Evolutionary conservation across 1,140 invertebrate genomes (phyloP).

Genomic region (Drosophila santomea): DNA sequence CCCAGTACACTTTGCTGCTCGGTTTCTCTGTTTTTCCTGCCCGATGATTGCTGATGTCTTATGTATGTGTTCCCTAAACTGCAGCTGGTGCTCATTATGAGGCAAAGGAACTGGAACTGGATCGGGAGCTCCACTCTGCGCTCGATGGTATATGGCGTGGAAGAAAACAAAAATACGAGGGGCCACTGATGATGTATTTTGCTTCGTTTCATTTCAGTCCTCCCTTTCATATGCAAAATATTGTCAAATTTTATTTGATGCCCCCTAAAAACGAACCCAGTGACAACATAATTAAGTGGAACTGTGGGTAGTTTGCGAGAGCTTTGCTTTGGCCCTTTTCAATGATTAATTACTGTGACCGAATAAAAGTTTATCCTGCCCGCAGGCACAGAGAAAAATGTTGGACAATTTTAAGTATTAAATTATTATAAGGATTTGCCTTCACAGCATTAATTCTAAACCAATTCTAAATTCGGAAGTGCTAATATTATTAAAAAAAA

Average conservation of each 20-base stretch:
- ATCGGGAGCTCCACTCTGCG: conserved; percentile 35
- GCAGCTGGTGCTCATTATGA: conserved; percentile 74
- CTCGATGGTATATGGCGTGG: not conserved
- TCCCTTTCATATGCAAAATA: conserved; percentile 23
- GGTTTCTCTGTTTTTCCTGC: conserved; percentile 8
- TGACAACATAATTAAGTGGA: conserved; percentile 77
- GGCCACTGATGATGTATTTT: not conserved
- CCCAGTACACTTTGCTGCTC: conserved; percentile 23
- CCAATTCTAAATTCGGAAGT: not conserved
- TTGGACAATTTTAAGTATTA: not conserved
- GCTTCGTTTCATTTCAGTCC: conserved; percentile 15
- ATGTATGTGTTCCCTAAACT: not conserved
- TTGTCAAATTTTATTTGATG: conserved; percentile 46
- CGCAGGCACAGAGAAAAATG: not conserved
- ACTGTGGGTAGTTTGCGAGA: conserved; percentile 26
- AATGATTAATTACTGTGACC: conserved; percentile 61
- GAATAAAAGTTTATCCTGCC: conserved; percentile 18
- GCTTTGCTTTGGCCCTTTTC: conserved; percentile 29
- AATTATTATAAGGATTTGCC: too few species aligned
- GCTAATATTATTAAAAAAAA: not conserved
- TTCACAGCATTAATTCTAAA: too few species aligned
- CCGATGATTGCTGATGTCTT: not conserved
- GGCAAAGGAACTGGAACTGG: conserved; percentile 30
- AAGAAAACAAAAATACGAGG: conserved; percentile 7
- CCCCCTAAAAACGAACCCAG: conserved; percentile 36